Conservation (phyloP, 2,113 vertebrate species). For the Sakesphorus luctuosus region DNA sequence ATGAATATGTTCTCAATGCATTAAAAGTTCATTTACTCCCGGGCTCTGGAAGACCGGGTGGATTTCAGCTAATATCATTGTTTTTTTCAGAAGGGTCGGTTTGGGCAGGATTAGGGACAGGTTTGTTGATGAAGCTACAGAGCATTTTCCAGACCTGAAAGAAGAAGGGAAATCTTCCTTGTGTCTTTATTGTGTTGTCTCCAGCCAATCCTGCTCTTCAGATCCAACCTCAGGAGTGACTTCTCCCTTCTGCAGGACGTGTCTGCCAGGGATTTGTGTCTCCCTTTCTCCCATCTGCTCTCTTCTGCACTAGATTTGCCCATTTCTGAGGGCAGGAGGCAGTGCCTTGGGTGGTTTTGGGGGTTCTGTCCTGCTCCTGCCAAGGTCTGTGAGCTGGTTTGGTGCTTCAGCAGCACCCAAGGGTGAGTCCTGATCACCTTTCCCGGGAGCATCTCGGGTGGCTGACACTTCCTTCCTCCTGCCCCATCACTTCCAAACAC, state of each 20-base stretch:
- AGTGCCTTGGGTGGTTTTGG: background rate
- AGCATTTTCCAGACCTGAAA: background rate
- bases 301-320: background rate
- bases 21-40: conserved; percentile 69
- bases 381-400: background rate
- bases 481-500: background rate
- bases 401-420: background rate
- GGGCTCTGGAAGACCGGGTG: background rate
- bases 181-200: background rate
- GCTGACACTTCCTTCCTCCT: background rate
- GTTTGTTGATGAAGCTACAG: conserved; percentile 11
- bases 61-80: conserved; percentile 15
- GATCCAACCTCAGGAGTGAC: background rate
- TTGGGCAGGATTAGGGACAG: conserved; percentile 24
- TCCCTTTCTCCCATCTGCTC: background rate
- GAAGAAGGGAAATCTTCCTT: background rate
- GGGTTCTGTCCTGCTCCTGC: background rate
- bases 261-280: fast-evolving
- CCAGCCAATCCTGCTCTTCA: background rate
- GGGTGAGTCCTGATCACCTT: background rate
- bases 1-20: conserved; percentile 74
- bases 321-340: fast-evolving
- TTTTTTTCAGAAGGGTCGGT: background rate
- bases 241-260: background rate
- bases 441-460: background rate